Base-by-base conservation (phyloP, 1,140 invertebrate species). In the Cyclargus thomasi region DNA sequence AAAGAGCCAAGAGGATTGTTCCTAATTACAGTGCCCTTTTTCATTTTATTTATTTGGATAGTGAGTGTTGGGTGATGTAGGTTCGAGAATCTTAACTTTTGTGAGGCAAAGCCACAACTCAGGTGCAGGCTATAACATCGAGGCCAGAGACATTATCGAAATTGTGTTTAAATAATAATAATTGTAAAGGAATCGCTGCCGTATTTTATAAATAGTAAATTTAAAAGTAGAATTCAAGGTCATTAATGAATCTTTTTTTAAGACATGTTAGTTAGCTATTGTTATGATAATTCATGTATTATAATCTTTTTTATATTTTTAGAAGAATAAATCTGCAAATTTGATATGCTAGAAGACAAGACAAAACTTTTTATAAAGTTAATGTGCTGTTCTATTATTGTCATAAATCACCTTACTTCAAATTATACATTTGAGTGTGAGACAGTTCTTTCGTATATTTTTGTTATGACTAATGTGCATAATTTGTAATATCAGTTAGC, bases 1-100 rank as follows among this genome's bases (percentile, higher is more conserved):
- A 92, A 98, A 97, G 94, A 99, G 97, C 94, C 98, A 99, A 94
- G 98, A 99, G 91, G 97, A 97, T 92, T 96, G 94, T 94, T 93
- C 94, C 93, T 95, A 95, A 92, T 88, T 85, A 84, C 75, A 89
- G 86, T 90, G 88, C 85, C 87, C 87, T 90, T 86, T 89, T 85
- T 87, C 83, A 47, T 83, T 85, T 83, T 81, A 82, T 86, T 85
- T 87, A 80, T 78, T 86, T 86, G 83, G 80, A 83, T 86, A 81
- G 83, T 86, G 85, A 87, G 85, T 88, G 87, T 83, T 79, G 81
- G 81, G 83, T 86, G 87, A 82, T 79, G 78, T 78, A 82, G 80
- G 18, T 82, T 79, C 77, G 75, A 73, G 77, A 75, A 73, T 81
- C 72, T 72, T 80, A 71, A 74, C 66, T 67, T 57, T 68, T 36